These are phyloP conservation scores for Patiria miniata DNA, from an alignment of 35 echinoderm and acorn worm species.

Conservation along the genomic window DNA sequence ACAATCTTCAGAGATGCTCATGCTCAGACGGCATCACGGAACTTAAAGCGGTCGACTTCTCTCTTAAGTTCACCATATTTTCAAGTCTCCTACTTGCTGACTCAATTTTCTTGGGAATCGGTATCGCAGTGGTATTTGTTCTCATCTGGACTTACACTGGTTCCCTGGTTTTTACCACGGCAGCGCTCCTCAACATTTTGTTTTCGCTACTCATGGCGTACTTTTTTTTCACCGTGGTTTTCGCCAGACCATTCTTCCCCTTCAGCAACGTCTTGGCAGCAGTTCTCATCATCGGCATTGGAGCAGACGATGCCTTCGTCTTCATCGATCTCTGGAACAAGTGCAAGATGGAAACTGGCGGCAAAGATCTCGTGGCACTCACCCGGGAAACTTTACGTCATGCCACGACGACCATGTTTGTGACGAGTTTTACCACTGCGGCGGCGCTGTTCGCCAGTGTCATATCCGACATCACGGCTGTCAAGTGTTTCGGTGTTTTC, in stretches of 20 bases:
- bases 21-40: slow-evolving; percentile 18
- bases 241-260: slow-evolving; percentile 66
- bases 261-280: slow-evolving; percentile 75
- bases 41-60: slow-evolving; percentile 42
- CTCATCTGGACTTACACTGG: slow-evolving; percentile 75
- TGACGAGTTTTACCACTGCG: slow-evolving; percentile 80
- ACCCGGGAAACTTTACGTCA: slow-evolving; percentile 52
- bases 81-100: slow-evolving; percentile 55
- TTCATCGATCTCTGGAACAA: slow-evolving; percentile 76
- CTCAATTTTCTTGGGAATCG: slow-evolving; percentile 58
- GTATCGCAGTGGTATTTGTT: slow-evolving; percentile 35
- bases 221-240: slow-evolving; percentile 78
- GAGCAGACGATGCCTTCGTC: slow-evolving; percentile 93
- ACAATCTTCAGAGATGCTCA: slow-evolving; percentile 35
- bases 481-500: slow-evolving; percentile 71
- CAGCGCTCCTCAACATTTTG: slow-evolving; percentile 63
- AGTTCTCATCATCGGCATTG: slow-evolving; percentile 73
- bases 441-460: slow-evolving; percentile 55
- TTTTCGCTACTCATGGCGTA: slow-evolving; percentile 75
- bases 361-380: neutral
- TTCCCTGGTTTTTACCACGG: slow-evolving; percentile 65
- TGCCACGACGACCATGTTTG: slow-evolving; percentile 72
- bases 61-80: slow-evolving; percentile 62
- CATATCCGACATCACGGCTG: slow-evolving; percentile 64
- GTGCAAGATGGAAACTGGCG: neutral